Evolutionary conservation across 2,797 vertebrate genomes (phyloP), one percentile per base, ranked within the genome.

Genomic region (Antennarius maculatus): DNA sequence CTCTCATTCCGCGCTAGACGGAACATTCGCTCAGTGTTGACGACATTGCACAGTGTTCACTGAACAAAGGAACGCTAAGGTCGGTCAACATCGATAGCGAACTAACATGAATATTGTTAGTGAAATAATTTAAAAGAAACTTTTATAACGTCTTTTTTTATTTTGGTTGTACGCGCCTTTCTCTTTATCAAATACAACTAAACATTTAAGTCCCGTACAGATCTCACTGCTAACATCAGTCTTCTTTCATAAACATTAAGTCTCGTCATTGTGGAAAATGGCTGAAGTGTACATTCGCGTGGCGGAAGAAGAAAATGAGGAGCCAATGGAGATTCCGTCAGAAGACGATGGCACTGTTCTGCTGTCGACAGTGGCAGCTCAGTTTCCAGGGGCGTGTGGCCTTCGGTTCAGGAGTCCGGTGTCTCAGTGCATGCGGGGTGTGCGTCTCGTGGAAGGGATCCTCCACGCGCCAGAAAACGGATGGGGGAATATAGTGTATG

Each of bases 311-410:
- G 98, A 99, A 86, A 99, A 97, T 0, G 98, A 99, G 49, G 97
- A 99, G 47, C 97, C 98, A 28, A 99, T 99, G 90, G 98, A 99
- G 89, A 99, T 99, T 59, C 98, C 98, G 0, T 96, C 97, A 0
- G 98, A 99, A 79, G 98, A 99, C 6, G 98, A 99, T 41, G 97
- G 97, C 11, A 99, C 98, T 0, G 96, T 99, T 12, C 84, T 98
- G 64, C 90, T 99, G 0, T 99, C 98, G 9, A 98, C 97, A 0
- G 96, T 99, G 1, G 94, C 97, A 0, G 98, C 98, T 37, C 98
- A 99, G 93, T 99, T 99, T 68, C 98, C 98, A 0, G 98, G 98
- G 1, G 97, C 98, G 0, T 99, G 97, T 64, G 98, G 98, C 77
- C 95, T 99, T 8, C 95, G 97, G 7, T 99, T 97, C 92, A 82